Evolutionary conservation across 2,113 vertebrate species (phyloP).

Genomic region (Dendrocopos noguchii): DNA sequence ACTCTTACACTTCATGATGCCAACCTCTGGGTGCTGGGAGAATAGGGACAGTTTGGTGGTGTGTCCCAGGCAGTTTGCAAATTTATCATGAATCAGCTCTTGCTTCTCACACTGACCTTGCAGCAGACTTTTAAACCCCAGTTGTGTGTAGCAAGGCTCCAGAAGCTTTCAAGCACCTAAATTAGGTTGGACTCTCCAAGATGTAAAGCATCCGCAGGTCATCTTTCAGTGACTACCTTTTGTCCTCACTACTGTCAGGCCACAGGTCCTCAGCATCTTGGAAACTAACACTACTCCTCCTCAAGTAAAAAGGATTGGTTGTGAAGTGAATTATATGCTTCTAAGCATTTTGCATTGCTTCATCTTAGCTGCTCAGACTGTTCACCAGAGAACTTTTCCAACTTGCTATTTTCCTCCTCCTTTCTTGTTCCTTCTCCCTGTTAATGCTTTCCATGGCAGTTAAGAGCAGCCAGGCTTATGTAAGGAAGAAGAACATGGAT

Average conservation of each 20-base stretch:
- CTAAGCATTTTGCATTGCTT: not conserved
- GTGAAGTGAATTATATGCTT: not conserved
- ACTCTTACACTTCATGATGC: not conserved
- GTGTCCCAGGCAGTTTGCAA: not conserved
- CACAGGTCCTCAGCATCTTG: not conserved
- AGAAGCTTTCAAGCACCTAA: not conserved
- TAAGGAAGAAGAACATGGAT: not conserved
- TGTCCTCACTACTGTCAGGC: not conserved
- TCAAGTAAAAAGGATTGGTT: not conserved
- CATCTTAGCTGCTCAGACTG: not conserved
- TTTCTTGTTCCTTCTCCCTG: fast-evolving
- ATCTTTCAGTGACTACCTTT: not conserved
- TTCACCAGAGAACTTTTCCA: not conserved
- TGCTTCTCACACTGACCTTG: not conserved
- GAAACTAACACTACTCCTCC: not conserved
- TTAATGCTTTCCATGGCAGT: not conserved
- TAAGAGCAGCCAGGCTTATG: not conserved
- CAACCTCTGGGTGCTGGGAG: not conserved
- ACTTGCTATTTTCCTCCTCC: not conserved
- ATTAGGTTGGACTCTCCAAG: not conserved
- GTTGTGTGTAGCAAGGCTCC: not conserved
- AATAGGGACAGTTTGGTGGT: not conserved
- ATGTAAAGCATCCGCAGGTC: not conserved
- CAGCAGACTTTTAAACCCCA: not conserved
- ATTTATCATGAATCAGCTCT: not conserved